These are phyloP conservation scores for Stegodyphus dumicola DNA, from an alignment of 1,140 invertebrate genomes.

Conservation along the genomic window DNA sequence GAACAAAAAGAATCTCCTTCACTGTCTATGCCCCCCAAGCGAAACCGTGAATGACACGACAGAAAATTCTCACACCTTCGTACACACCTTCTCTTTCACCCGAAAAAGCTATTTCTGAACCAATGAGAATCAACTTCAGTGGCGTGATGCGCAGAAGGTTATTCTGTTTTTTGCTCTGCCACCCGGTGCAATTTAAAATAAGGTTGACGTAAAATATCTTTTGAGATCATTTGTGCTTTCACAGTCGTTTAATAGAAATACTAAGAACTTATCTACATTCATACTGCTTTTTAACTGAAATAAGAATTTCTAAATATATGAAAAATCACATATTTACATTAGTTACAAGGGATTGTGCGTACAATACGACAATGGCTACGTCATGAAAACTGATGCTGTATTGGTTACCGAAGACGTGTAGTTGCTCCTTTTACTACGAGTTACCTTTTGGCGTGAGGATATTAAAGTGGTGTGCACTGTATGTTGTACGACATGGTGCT, in stretches of 20 bases:
- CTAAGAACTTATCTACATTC: too few species aligned
- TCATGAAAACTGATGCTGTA: not conserved
- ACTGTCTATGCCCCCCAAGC: too few species aligned
- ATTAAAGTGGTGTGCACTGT: not conserved
- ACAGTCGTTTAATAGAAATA: too few species aligned
- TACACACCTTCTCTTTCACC: not conserved
- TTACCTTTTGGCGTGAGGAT: not conserved
- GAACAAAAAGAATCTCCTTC: too few species aligned
- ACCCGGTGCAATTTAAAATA: too few species aligned
- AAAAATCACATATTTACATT: too few species aligned
- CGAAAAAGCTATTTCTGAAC: conserved; percentile 17
- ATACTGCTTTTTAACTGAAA: too few species aligned
- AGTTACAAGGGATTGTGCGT: too few species aligned
- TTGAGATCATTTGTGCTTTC: too few species aligned
- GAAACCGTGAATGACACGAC: conserved; percentile 24
- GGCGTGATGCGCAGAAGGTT: conserved; percentile 37
- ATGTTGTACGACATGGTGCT: too few species aligned
- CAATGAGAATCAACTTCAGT: conserved; percentile 23
- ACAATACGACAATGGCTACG: not conserved
- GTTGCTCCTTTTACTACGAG: not conserved
- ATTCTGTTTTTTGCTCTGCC: not conserved
- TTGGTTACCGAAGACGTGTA: not conserved
- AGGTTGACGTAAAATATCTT: too few species aligned
- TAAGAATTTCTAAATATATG: too few species aligned
- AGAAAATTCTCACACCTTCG: conserved; percentile 31